Conservation (phyloP, 2,888 invertebrate genomes). For the Alloscopus bannaensis region DNA sequence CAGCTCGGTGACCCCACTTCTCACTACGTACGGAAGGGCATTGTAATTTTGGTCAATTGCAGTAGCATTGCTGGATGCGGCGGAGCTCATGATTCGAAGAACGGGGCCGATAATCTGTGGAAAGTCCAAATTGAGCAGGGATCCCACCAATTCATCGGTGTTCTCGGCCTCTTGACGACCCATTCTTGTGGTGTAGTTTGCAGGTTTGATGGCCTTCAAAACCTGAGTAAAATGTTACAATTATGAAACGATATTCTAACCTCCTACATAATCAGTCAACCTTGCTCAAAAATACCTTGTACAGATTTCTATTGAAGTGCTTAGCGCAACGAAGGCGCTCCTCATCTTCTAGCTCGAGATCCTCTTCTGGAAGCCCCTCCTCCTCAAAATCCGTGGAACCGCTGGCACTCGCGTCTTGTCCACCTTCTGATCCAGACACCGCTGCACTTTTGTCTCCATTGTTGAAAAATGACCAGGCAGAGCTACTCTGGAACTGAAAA, state of each 20-base stretch:
- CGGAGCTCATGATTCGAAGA: constrained; percentile 32
- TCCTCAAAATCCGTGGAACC: not conserved
- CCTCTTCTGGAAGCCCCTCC: constrained; percentile 13
- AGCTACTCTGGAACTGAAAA: too few relatives aligned
- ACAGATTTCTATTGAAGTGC: constrained; percentile 24
- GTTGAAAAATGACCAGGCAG: not conserved
- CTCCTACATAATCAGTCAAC: not conserved
- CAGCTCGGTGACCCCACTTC: constrained; percentile 46
- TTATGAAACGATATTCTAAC: not conserved
- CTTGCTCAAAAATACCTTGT: constrained; percentile 1
- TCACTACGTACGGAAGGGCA: constrained; percentile 30
- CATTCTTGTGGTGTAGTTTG: constrained; percentile 11
- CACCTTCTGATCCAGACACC: not conserved
- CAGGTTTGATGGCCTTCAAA: constrained; percentile 6
- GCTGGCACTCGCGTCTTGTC: not conserved
- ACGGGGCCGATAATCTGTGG: constrained; percentile 41
- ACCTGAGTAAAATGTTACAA: constrained; percentile 14
- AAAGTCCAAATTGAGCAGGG: constrained; percentile 38
- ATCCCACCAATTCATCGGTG: constrained; percentile 13
- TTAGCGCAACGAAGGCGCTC: constrained; percentile 8
- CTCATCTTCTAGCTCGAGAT: constrained; percentile 30
- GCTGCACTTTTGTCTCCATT: not conserved
- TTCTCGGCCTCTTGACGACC: constrained; percentile 24
- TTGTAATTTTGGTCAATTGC: constrained; percentile 55
- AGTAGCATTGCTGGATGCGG: constrained; percentile 45